These are phyloP conservation scores for Subanguina moxae DNA, from an alignment of 1,140 invertebrate species.

Conservation along the genomic window DNA sequence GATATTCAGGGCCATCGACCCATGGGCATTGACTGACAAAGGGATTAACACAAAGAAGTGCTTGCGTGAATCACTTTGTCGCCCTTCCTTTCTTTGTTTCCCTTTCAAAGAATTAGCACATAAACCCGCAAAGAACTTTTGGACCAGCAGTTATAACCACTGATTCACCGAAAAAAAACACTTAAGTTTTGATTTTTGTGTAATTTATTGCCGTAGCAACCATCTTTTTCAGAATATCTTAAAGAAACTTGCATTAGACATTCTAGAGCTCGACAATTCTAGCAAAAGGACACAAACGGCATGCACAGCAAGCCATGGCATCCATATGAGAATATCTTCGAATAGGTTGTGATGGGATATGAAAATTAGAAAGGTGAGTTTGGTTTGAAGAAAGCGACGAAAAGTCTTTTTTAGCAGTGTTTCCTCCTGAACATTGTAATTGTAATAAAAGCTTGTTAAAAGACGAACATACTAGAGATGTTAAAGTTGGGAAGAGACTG, in stretches of 20 bases:
- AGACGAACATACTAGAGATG: conserved; percentile 31
- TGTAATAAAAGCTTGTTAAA: conserved; percentile 16
- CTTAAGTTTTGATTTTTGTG: no score
- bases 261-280: conserved; percentile 22
- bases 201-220: no score
- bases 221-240: no score
- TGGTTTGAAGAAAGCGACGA: conserved; percentile 42
- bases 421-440: conserved; percentile 30
- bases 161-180: no score
- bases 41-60: no score
- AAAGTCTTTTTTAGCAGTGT: conserved; percentile 27
- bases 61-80: no score
- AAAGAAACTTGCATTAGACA: conserved; percentile 29
- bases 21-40: no score
- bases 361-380: conserved; percentile 43
- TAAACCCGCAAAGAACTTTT: no score
- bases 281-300: conserved; percentile 34
- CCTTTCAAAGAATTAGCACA: no score
- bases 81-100: no score
- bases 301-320: conserved; percentile 39
- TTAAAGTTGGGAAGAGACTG: conserved; percentile 21
- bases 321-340: conserved; percentile 41
- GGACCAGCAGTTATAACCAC: no score
- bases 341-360: conserved; percentile 41
- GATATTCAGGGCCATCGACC: no score